Evolutionary conservation across 2,888 invertebrate species (phyloP).

Genomic region (Panopea generosa): DNA sequence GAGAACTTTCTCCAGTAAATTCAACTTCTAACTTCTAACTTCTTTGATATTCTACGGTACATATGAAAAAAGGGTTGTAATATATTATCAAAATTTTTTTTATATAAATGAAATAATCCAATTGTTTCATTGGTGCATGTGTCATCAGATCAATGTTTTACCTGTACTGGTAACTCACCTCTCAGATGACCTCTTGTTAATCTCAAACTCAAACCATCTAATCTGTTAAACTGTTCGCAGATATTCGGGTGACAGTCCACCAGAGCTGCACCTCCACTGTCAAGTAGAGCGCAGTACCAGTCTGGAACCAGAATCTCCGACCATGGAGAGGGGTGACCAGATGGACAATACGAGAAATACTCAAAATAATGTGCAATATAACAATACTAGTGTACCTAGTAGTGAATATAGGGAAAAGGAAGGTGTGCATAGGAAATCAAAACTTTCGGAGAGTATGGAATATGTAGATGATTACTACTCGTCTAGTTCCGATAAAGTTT

Average conservation of each 20-base stretch:
- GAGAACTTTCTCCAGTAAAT: too few relatives aligned
- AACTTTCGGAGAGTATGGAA: constrained; percentile 17
- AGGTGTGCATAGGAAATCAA: neutral
- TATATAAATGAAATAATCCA: too few relatives aligned
- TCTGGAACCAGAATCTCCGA: constrained; percentile 71
- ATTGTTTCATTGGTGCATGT: too few relatives aligned
- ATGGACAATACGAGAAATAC: constrained; percentile 1
- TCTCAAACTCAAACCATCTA: too few relatives aligned
- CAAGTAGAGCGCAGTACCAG: constrained; percentile 37
- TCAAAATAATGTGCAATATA: constrained; percentile 18
- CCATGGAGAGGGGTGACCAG: constrained; percentile 63
- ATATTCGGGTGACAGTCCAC: constrained; percentile 49
- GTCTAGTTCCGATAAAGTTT: neutral
- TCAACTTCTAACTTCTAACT: too few relatives aligned
- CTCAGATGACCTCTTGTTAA: too few relatives aligned
- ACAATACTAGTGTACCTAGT: neutral
- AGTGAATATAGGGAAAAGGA: neutral
- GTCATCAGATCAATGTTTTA: too few relatives aligned
- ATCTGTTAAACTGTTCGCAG: constrained; percentile 27
- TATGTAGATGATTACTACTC: constrained; percentile 60
- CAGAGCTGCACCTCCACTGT: constrained; percentile 7
- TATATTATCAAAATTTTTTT: too few relatives aligned
- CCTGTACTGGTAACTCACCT: too few relatives aligned
- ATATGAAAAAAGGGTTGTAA: too few relatives aligned
- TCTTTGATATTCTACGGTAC: too few relatives aligned